Evolutionary conservation across 2,797 vertebrate genomes (phyloP).

Genomic region (Cheirogaleus major): DNA sequence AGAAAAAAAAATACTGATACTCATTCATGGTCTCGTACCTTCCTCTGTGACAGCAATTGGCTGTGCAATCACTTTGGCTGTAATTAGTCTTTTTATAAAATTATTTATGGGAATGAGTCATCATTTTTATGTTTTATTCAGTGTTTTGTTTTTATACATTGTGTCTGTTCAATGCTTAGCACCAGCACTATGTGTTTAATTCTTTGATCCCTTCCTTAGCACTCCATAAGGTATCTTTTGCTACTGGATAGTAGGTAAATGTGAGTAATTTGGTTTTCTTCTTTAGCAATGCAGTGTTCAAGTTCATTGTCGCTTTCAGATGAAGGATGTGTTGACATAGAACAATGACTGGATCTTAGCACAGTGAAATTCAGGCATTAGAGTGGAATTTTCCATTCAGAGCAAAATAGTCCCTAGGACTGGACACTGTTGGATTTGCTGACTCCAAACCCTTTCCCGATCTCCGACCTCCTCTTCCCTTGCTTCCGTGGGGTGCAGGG

Average conservation of each 20-base stretch:
- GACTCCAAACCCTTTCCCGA: rapidly evolving
- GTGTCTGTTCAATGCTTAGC: not conserved
- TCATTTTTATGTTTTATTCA: not conserved
- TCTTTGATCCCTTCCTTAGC: too few relatives aligned
- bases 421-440: not conserved
- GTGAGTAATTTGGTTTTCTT: not conserved
- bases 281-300: not conserved
- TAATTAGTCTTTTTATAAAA: not conserved
- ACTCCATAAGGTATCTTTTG: not conserved
- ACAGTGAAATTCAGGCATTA: not conserved
- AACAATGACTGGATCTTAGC: not conserved
- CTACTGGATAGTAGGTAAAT: not conserved
- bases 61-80: not conserved
- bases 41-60: not conserved
- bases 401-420: not conserved
- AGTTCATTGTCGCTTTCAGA: not conserved
- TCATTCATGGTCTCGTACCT: not conserved
- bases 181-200: not conserved
- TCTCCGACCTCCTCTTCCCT: too few relatives aligned
- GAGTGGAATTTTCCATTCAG: not conserved
- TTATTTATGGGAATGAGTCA: not conserved
- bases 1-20: not conserved
- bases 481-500: not conserved
- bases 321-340: not conserved
- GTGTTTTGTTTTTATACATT: not conserved